Evolutionary conservation across 1,140 invertebrate species (phyloP).

Genomic region (Luehdorfia chinensis): DNA sequence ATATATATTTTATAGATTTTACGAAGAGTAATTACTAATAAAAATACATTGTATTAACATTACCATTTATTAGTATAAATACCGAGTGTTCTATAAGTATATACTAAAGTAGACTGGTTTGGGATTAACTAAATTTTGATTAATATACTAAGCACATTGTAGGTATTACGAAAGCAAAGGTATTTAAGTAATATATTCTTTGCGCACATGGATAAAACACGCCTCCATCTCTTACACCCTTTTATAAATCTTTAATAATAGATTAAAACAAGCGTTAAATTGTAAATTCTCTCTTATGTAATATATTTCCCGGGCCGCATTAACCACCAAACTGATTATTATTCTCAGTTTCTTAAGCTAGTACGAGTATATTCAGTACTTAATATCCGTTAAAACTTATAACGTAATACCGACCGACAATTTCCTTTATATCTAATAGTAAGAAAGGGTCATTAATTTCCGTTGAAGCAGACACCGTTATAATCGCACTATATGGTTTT

Average conservation of each 20-base stretch:
- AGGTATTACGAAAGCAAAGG: no score
- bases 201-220: no score
- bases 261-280: neutral
- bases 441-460: slow-evolving; percentile 16
- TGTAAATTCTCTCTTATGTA: neutral
- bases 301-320: neutral
- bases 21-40: neutral
- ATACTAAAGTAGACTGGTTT: no score
- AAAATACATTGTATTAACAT: no score
- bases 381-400: slow-evolving; percentile 13
- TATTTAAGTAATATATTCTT: no score
- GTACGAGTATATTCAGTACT: slow-evolving; percentile 4
- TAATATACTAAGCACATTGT: no score
- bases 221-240: no score
- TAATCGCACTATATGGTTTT: neutral
- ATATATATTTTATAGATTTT: neutral
- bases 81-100: no score
- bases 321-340: slow-evolving; percentile 1
- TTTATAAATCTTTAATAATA: neutral
- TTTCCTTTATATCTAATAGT: slow-evolving; percentile 14
- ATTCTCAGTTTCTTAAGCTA: slow-evolving; percentile 1
- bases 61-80: no score
- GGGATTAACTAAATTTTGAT: no score
- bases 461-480: slow-evolving; percentile 2
- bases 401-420: slow-evolving; percentile 9